phyloP scores from a whole-genome alignment of 2,797 vertebrate species.

The Lepilemur septentrionalis region DNA sequence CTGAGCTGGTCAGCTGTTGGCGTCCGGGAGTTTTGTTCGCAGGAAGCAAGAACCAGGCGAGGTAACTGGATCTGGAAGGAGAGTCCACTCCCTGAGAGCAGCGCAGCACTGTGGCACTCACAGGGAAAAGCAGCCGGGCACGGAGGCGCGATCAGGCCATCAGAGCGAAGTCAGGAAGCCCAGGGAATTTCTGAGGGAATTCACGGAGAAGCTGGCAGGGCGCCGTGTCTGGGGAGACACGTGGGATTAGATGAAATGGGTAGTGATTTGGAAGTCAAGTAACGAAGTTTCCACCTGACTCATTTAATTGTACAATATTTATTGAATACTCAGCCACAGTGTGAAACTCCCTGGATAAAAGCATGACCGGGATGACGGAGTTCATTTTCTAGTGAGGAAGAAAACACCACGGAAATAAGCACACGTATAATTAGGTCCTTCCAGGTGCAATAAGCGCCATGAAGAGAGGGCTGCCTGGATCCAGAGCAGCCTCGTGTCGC shows the following conservation, averaged over 20 bases:
- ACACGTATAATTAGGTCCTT: not conserved
- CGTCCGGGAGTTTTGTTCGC: rapidly evolving
- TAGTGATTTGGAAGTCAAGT: not conserved
- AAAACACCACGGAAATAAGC: not conserved
- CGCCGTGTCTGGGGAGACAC: rapidly evolving
- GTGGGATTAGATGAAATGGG: not conserved
- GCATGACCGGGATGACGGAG: not conserved
- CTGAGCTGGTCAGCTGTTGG: not conserved
- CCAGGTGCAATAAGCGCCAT: rapidly evolving
- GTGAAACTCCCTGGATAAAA: not conserved
- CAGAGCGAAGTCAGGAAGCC: not conserved
- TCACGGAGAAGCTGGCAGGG: not conserved
- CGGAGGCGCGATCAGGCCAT: rapidly evolving
- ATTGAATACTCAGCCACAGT: too few species aligned
- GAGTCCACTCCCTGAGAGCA: not conserved
- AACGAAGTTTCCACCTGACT: not conserved
- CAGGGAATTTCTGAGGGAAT: not conserved
- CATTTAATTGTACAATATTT: not conserved
- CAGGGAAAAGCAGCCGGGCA: rapidly evolving
- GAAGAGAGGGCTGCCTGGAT: too few species aligned
- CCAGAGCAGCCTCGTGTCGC: not conserved
- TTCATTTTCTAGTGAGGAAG: not conserved
- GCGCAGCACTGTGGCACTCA: rapidly evolving
- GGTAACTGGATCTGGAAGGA: not conserved
- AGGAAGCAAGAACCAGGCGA: not conserved